Base-by-base conservation (phyloP, 2,113 vertebrate genomes). In the Willisornis vidua region DNA sequence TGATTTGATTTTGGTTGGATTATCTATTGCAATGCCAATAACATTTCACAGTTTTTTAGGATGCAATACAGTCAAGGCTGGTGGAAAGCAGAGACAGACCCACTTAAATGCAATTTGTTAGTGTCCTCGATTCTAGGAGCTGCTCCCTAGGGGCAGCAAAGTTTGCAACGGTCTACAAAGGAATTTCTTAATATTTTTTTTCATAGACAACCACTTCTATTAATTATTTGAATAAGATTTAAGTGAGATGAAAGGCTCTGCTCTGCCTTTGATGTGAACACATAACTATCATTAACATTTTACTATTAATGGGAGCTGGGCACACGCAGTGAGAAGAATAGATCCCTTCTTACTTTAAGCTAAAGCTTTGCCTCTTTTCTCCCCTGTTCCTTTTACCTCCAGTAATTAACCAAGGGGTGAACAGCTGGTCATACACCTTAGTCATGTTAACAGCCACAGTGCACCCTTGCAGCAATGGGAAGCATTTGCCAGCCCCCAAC, bases 221-320 rank as follows among this genome's bases (percentile, higher is more conserved):
- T 97, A 97, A 97, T 97, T 97, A 97, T 96, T 97, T 93, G 93
- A 94, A 78, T 78, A 93, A 96, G 94, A 96, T 97, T 91, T 96
- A 91, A 96, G 80, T 48, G 87, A 96, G 96, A 97, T 96, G 96
- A 94, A 94, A 97, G 95, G 81, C 91, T 79, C 65, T 75, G 83
- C 52, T 85, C 78, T 90, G 88, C 66, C 93, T 97, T 94, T 93
- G 92, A 97, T 93, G 76, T 93, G 79, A 97, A 92, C 7, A 11
- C 78, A 87, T 91, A 96, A 88, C 78, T 84, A 91, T 86, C 90
- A 96, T 96, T 97, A 97, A 97, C 96, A 93, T 97, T 96, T 95
- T 83, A 94, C 91, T 93, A 95, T 95, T 96, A 86, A 92, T 43
- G 55, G 87, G 73, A 91, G 52, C 74, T 84, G 41, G 43, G 62